Conservation (phyloP, 2,888 invertebrate species). For the Drosophila algonquin region DNA sequence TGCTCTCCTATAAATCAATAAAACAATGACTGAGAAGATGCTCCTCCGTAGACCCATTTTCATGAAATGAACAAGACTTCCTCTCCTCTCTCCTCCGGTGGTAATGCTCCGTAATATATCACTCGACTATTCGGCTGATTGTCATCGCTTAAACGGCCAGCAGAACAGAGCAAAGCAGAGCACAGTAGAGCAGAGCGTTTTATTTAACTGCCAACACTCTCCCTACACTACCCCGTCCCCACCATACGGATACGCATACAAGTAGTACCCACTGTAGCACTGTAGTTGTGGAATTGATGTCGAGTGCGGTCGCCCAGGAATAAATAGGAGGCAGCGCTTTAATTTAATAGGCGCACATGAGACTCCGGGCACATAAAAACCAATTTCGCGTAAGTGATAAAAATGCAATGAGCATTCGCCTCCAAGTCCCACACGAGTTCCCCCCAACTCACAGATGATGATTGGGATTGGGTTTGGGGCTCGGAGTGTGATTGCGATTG, state of each 20-base stretch:
- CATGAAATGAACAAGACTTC: conserved; percentile 15
- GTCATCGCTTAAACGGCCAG: conserved; percentile 71
- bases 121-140: conserved; percentile 72
- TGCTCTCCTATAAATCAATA: conserved; percentile 71
- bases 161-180: conserved; percentile 18
- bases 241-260: not conserved
- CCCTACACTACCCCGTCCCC: conserved; percentile 10
- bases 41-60: conserved; percentile 24
- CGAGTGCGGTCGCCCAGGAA: conserved; percentile 43
- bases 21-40: conserved; percentile 55
- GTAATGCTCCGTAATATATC: conserved; percentile 47
- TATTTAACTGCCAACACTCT: conserved; percentile 58
- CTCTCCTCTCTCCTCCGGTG: not conserved
- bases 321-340: conserved; percentile 59
- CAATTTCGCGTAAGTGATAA: conserved; percentile 79
- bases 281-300: conserved; percentile 47
- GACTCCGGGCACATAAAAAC: conserved; percentile 68
- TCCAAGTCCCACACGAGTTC: conserved; percentile 28
- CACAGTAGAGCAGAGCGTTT: conserved; percentile 53
- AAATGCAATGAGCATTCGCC: conserved; percentile 73
- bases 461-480: conserved; percentile 33
- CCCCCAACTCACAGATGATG: conserved; percentile 14
- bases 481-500: conserved; percentile 20
- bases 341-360: conserved; percentile 73
- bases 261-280: conserved; percentile 3